Percentiles rank a stretch among this genome's conserved stretches.
Conservation (phyloP, 2,797 vertebrate species). For the Lateolabrax maculatus region DNA sequence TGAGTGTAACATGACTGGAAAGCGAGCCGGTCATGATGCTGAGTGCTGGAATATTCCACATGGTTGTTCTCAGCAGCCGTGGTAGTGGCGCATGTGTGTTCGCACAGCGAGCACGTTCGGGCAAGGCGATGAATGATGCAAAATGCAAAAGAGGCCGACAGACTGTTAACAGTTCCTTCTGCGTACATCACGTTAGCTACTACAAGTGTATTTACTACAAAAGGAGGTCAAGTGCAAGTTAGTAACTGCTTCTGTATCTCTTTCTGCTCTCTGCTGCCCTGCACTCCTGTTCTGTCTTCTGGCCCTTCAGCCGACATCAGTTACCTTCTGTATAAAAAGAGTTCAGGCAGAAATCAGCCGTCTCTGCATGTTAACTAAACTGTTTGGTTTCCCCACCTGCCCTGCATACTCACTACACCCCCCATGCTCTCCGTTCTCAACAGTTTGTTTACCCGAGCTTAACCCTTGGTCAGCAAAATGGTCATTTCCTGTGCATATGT, state of each 20-base stretch:
- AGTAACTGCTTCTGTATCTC: constrained; percentile 23
- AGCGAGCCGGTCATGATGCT: constrained; percentile 63
- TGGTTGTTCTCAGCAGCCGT: constrained; percentile 21
- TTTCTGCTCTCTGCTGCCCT: constrained; percentile 12
- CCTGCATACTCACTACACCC: constrained; percentile 20
- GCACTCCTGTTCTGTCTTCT: constrained; percentile 10
- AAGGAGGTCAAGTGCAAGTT: constrained; percentile 58
- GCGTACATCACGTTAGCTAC: constrained; percentile 43
- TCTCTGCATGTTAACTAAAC: constrained; percentile 31
- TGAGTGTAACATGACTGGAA: constrained; percentile 66
- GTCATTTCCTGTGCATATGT: constrained; percentile 59
- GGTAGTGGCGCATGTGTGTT: neutral
- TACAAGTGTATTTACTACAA: constrained; percentile 62
- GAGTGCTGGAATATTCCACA: constrained; percentile 65
- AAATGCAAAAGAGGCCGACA: constrained; percentile 58
- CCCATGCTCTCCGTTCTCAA: constrained; percentile 15
- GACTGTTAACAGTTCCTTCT: constrained; percentile 53
- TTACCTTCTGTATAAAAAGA: constrained; percentile 39
- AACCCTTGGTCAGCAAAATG: constrained; percentile 65
- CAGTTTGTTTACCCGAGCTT: constrained; percentile 56
- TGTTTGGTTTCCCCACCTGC: neutral
- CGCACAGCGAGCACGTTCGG: neutral
- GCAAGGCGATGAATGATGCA: constrained; percentile 72
- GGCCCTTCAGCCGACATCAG: constrained; percentile 32
- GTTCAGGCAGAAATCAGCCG: constrained; percentile 43